Evolutionary conservation across 2,797 vertebrate genomes (phyloP), one percentile per base, ranked within the genome.

Genomic region (Sphaeramia orbicularis): DNA sequence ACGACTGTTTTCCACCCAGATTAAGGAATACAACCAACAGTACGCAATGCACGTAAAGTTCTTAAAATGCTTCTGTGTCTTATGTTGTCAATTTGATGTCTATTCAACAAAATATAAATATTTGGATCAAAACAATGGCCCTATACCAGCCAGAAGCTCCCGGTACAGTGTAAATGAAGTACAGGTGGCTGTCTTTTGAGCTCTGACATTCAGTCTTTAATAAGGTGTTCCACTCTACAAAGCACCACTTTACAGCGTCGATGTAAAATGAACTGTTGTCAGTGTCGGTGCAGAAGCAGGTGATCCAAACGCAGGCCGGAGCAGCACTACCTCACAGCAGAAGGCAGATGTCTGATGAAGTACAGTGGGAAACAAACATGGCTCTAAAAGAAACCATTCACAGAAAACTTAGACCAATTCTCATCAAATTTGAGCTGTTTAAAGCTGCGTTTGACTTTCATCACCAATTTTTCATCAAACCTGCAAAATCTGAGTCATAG

Each of bases 171-270:
- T 4, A 44, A 58, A 38, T 40, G 47, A 51, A 58, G 57, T 15
- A 14, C 60, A 53, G 40, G 57, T 66, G 52, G 67, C 65, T 54
- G 55, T 27, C 59, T 48, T 65, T 72, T 48, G 48, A 77, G 62
- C 56, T 65, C 64, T 83, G 14, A 74, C 38, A 67, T 67, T 73
- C 37, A 49, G 59, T 60, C 63, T 85, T 78, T 89, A 85, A 87
- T 81, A 67, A 80, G 65, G 70, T 73, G 76, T 84, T 87, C 48
- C 63, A 67, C 58, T 67, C 75, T 36, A 84, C 73, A 83, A 75
- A 83, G 76, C 78, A 65, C 5, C 5, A 45, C 54, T 68, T 80
- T 75, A 71, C 54, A 66, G 67, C 11, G 11, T 64, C 42, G 49
- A 65, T 65, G 73, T 78, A 65, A 80, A 83, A 68, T 73, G 30